A percentile compares a stretch with the other conserved stretches of the same genome.
Conservation (phyloP, 1,140 invertebrate species). For the Trinorchestia longiramus region DNA sequence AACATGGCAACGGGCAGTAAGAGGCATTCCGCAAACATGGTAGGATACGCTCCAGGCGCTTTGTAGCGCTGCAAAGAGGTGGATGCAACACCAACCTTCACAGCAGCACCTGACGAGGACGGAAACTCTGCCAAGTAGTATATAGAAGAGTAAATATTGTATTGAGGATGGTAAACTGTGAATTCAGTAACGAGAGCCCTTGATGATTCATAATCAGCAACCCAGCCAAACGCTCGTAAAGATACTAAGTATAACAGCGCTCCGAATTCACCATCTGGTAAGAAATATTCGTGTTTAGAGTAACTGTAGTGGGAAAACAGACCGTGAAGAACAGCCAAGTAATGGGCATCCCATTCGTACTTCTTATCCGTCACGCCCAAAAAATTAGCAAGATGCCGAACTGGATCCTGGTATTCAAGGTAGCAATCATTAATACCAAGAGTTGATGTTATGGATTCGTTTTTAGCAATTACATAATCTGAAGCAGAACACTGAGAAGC, state of each 20-base stretch:
- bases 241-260: conserved; percentile 42
- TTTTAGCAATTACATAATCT: conserved; percentile 55
- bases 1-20: conserved; percentile 35
- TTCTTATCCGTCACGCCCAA: conserved; percentile 54
- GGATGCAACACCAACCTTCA: conserved; percentile 54
- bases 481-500: conserved; percentile 59
- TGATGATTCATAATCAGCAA: conserved; percentile 48
- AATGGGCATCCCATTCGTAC: conserved; percentile 65
- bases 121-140: conserved; percentile 61
- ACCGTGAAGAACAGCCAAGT: conserved; percentile 62
- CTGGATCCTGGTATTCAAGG: conserved; percentile 59
- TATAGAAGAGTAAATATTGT: conserved; percentile 60
- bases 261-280: conserved; percentile 42
- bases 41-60: neutral
- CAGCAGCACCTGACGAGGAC: conserved; percentile 60
- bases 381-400: conserved; percentile 60
- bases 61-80: conserved; percentile 58
- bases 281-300: conserved; percentile 55
- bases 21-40: neutral
- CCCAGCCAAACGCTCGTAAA: conserved; percentile 53
- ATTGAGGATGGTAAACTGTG: conserved; percentile 59
- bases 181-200: conserved; percentile 62
- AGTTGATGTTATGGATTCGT: conserved; percentile 58
- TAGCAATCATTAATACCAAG: conserved; percentile 57
- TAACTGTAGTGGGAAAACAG: conserved; percentile 61